Evolutionary conservation across 2,113 vertebrate genomes (phyloP).

Genomic region (Esox niger): DNA sequence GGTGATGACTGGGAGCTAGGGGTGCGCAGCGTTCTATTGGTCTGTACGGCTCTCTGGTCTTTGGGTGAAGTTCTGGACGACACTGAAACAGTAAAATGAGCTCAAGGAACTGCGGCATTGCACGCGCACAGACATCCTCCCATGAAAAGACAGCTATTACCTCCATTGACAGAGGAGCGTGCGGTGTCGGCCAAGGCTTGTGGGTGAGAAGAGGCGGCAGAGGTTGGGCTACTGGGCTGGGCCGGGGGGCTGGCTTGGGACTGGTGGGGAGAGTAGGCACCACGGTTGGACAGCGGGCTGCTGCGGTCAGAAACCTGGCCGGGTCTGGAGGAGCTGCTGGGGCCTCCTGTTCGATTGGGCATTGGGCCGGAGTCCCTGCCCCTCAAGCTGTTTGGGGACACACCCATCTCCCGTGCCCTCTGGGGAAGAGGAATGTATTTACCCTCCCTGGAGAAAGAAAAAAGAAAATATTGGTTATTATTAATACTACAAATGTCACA

Average conservation of each 20-base stretch:
- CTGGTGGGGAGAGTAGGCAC: slow-evolving; percentile 56
- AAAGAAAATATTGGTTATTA: no score
- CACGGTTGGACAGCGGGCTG: slow-evolving; percentile 68
- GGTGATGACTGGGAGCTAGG: slow-evolving; percentile 72
- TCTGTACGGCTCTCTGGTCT: slow-evolving; percentile 80
- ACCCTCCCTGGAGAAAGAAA: slow-evolving; percentile 73
- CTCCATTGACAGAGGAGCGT: slow-evolving; percentile 70
- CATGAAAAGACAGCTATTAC: slow-evolving; percentile 39
- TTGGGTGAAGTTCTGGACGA: slow-evolving; percentile 86
- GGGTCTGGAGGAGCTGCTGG: slow-evolving; percentile 43
- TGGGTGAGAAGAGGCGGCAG: slow-evolving; percentile 51
- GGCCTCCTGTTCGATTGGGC: slow-evolving; percentile 38
- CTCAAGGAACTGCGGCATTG: no score
- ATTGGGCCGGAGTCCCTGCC: slow-evolving; percentile 55
- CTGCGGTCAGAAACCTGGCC: slow-evolving; percentile 62
- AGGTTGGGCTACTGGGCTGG: slow-evolving; percentile 53
- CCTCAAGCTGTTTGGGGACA: slow-evolving; percentile 32
- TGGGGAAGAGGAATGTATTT: slow-evolving; percentile 88
- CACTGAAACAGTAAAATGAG: slow-evolving; percentile 58
- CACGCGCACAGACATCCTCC: background rate
- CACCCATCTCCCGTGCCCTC: slow-evolving; percentile 79
- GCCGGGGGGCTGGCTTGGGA: slow-evolving; percentile 68
- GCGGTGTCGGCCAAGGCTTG: slow-evolving; percentile 58
- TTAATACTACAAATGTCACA: no score
- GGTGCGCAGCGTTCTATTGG: slow-evolving; percentile 74